A percentile compares a stretch with the other conserved stretches of the same genome.
These are phyloP conservation scores for Lytechinus pictus DNA, from an alignment of 35 echinoderm and acorn worm species.

Conservation along the genomic window DNA sequence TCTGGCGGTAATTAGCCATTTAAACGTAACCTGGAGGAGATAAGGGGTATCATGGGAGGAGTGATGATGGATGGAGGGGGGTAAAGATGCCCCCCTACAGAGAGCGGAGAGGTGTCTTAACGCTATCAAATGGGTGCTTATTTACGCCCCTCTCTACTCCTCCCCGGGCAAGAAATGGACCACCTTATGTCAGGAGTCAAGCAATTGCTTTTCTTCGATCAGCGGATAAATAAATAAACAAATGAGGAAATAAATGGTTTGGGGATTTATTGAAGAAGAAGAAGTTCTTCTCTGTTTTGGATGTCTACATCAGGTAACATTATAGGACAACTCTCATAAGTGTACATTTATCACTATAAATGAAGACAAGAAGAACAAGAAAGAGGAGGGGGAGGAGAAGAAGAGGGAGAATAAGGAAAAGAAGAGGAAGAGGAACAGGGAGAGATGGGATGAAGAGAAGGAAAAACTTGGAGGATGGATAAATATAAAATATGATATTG, in stretches of 20 bases:
- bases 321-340: neutral
- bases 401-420: too few relatives aligned
- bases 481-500: too few relatives aligned
- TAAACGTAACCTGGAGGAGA: slow-evolving; percentile 24
- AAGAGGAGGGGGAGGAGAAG: too few relatives aligned
- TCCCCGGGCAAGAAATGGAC: neutral
- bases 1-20: slow-evolving; percentile 42
- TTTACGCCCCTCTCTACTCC: slow-evolving; percentile 19
- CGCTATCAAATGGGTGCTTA: neutral
- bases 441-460: too few relatives aligned
- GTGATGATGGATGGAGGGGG: slow-evolving; percentile 22
- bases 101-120: neutral
- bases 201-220: too few relatives aligned
- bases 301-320: too few relatives aligned
- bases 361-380: neutral
- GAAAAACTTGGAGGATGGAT: too few relatives aligned
- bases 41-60: neutral
- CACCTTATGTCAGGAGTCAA: neutral
- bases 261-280: neutral
- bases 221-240: neutral
- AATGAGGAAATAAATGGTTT: neutral
- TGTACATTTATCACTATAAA: neutral
- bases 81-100: neutral
- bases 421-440: too few relatives aligned
- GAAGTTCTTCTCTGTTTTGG: neutral